Conservation (phyloP, 1,140 invertebrate genomes). For the Danaus melanippus region DNA sequence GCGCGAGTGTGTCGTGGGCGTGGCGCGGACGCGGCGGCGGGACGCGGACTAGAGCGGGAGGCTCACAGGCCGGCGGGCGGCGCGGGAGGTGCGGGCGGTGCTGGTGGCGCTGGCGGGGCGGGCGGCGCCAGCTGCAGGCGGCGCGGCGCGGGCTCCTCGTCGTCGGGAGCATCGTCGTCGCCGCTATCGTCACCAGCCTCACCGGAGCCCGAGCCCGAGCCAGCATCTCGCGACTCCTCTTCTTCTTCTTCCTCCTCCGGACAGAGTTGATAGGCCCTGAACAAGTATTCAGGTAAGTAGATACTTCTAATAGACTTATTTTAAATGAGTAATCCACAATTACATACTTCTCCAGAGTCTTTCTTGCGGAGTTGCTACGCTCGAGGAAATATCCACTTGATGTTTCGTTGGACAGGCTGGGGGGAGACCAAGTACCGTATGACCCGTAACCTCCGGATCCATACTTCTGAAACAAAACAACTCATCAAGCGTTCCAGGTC, state of each 20-base stretch:
- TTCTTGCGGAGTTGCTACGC: slow-evolving; percentile 92
- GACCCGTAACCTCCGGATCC: slow-evolving; percentile 78
- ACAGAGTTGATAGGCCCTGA: slow-evolving; percentile 62
- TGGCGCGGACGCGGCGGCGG: slow-evolving; percentile 26
- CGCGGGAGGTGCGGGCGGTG: slow-evolving; percentile 23
- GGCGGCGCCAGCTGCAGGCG: slow-evolving; percentile 28
- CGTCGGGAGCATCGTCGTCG: slow-evolving; percentile 35
- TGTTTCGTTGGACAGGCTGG: slow-evolving; percentile 93
- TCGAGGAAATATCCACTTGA: slow-evolving; percentile 96
- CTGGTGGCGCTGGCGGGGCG: slow-evolving; percentile 21
- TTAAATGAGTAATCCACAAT: slow-evolving; percentile 2
- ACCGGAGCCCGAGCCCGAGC: slow-evolving; percentile 39
- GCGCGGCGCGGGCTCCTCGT: slow-evolving; percentile 28
- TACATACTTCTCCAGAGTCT: slow-evolving; percentile 81
- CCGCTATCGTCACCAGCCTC: slow-evolving; percentile 43
- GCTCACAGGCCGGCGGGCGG: slow-evolving; percentile 24
- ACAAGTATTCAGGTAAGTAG: background rate
- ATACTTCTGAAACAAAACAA: slow-evolving; percentile 71
- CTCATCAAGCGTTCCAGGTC: too few species aligned
- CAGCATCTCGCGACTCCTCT: slow-evolving; percentile 44
- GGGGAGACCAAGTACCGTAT: slow-evolving; percentile 95
- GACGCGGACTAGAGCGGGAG: slow-evolving; percentile 16
- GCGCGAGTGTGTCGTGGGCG: slow-evolving; percentile 14
- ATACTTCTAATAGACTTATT: background rate
- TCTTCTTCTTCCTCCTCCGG: slow-evolving; percentile 67